Evolutionary conservation across 2,113 vertebrate genomes (phyloP).

Genomic region (Asarcornis scutulata): DNA sequence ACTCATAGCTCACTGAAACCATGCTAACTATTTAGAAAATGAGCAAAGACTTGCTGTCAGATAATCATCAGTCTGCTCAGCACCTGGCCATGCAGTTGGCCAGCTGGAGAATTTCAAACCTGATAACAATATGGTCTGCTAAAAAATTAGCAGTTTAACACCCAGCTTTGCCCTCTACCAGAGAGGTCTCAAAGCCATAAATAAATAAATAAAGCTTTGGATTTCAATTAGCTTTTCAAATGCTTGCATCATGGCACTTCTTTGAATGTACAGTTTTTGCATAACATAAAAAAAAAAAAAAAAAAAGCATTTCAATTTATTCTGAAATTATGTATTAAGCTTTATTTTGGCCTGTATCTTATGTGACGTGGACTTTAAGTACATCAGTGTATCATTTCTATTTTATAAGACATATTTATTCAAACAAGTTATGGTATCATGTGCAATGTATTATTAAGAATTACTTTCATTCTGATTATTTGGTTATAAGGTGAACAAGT

Average conservation of each 20-base stretch:
- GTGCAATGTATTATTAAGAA: background rate
- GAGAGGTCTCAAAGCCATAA: background rate
- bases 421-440: background rate
- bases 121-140: background rate
- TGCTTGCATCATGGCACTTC: background rate
- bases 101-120: background rate
- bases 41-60: background rate
- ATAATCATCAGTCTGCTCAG: background rate
- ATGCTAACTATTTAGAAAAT: background rate
- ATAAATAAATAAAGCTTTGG: background rate
- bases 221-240: background rate
- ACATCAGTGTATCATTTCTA: background rate
- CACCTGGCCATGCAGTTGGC: background rate
- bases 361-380: background rate
- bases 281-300: background rate
- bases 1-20: background rate
- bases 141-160: background rate
- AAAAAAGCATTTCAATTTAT: background rate
- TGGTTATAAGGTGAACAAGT: background rate
- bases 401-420: background rate
- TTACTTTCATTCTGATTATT: background rate
- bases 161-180: background rate
- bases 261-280: background rate
- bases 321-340: background rate
- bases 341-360: background rate